Conservation (phyloP, 1,140 invertebrate genomes). For the Planococcus citri region DNA sequence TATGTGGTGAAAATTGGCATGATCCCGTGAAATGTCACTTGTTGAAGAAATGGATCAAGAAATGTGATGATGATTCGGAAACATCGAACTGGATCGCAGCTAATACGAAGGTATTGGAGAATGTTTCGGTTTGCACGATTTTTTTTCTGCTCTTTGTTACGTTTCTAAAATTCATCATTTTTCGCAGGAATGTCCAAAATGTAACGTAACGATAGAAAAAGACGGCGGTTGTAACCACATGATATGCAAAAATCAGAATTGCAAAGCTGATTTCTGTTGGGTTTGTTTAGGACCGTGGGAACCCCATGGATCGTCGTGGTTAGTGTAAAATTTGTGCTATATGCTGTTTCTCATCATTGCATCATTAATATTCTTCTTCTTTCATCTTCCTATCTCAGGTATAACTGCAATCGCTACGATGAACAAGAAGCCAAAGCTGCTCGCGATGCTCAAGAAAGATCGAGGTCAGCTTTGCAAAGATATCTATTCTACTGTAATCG, state of each 20-base stretch:
- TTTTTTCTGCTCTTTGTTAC: too few relatives aligned
- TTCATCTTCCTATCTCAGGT: slow-evolving; percentile 47
- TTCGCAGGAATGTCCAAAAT: slow-evolving; percentile 84
- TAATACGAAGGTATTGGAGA: slow-evolving; percentile 84
- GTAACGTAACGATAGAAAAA: slow-evolving; percentile 95
- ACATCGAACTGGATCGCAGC: slow-evolving; percentile 99
- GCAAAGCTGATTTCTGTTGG: slow-evolving; percentile 98
- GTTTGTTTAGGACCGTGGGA: slow-evolving; percentile 98
- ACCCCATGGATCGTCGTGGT: slow-evolving; percentile 95
- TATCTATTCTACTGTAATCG: slow-evolving; percentile 98
- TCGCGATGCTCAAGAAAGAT: slow-evolving; percentile 88
- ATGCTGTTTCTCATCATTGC: not conserved
- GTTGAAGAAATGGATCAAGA: slow-evolving; percentile 95
- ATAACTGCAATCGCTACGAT: slow-evolving; percentile 96
- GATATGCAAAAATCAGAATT: slow-evolving; percentile 98
- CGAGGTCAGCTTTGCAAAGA: slow-evolving; percentile 76
- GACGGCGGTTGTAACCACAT: slow-evolving; percentile 99
- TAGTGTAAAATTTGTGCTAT: slow-evolving; percentile 25
- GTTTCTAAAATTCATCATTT: slow-evolving; percentile 6
- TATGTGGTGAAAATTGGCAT: slow-evolving; percentile 97
- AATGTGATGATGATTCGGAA: slow-evolving; percentile 98
- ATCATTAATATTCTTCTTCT: not conserved
- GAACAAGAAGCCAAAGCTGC: slow-evolving; percentile 94
- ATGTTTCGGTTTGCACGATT: too few relatives aligned
- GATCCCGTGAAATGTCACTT: slow-evolving; percentile 93